Evolutionary conservation across 2,113 vertebrate genomes (phyloP).

Genomic region (Fulica atra): DNA sequence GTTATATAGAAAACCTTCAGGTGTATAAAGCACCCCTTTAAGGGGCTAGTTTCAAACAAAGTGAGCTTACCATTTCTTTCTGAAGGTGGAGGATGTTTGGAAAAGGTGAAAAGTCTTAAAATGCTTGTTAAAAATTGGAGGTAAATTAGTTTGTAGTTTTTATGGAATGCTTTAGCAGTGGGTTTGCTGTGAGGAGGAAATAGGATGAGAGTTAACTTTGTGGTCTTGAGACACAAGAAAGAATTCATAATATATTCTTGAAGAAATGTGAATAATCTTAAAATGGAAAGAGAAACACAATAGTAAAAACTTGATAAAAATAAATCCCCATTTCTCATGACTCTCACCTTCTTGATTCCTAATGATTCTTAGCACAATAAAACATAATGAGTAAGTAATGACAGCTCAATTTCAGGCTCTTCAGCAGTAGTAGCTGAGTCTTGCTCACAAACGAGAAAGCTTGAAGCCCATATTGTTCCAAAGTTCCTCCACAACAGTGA

Average conservation of each 20-base stretch:
- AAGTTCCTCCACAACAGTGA: neutral
- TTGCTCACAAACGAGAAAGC: neutral
- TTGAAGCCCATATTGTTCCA: neutral
- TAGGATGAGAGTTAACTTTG: neutral
- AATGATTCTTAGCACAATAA: neutral
- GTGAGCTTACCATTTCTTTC: neutral
- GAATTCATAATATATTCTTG: neutral
- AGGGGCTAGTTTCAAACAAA: neutral
- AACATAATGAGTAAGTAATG: neutral
- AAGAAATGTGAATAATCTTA: neutral
- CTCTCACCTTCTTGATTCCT: neutral
- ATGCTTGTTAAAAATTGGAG: neutral
- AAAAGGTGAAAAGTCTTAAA: neutral
- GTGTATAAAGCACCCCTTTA: neutral
- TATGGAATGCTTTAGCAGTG: neutral
- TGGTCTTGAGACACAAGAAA: neutral
- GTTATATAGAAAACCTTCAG: neutral
- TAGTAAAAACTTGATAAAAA: neutral
- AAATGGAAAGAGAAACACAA: neutral
- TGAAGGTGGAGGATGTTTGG: neutral
- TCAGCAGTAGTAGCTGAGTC: neutral
- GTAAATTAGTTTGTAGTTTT: neutral
- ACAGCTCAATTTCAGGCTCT: slow-evolving; percentile 20
- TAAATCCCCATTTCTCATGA: neutral
- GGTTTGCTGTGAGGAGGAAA: neutral